Conservation (phyloP, 2,113 vertebrate genomes). For the Symphodus melops region DNA sequence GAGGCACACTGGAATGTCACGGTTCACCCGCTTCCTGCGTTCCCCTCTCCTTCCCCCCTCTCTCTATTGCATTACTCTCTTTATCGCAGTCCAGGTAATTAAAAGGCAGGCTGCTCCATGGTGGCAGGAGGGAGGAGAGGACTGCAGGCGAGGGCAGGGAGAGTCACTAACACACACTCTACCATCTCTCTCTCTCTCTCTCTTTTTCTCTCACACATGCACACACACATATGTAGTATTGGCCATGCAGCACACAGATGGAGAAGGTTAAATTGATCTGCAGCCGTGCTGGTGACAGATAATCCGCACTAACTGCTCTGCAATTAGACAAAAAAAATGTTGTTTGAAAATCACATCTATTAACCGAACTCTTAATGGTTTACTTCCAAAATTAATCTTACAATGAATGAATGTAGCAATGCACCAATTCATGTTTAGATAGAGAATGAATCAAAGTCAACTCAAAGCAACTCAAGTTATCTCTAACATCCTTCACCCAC, state of each 20-base stretch:
- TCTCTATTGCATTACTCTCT: slow-evolving; percentile 22
- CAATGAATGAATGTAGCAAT: too few species aligned
- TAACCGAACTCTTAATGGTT: neutral
- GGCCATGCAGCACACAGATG: slow-evolving; percentile 10
- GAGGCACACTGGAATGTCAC: slow-evolving; percentile 72
- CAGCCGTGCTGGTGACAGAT: slow-evolving; percentile 17
- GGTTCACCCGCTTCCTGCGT: slow-evolving; percentile 33
- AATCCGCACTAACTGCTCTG: slow-evolving; percentile 28
- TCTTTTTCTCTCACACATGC: neutral
- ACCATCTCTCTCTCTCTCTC: too few species aligned
- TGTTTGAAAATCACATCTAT: neutral
- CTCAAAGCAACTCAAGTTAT: too few species aligned
- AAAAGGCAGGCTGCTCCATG: slow-evolving; percentile 74
- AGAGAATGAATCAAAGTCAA: too few species aligned
- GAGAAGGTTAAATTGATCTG: slow-evolving; percentile 12
- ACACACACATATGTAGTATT: neutral
- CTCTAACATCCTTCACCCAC: too few species aligned
- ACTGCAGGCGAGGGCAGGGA: slow-evolving; percentile 64
- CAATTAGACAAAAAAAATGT: slow-evolving; percentile 26
- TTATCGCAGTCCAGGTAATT: slow-evolving; percentile 74
- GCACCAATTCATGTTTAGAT: too few species aligned
- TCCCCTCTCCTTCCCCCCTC: neutral
- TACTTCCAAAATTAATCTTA: too few species aligned
- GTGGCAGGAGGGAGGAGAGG: slow-evolving; percentile 67
- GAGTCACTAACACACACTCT: slow-evolving; percentile 32